Evolutionary conservation across 2,888 invertebrate genomes (phyloP).

Genomic region (Cloeon dipterum): DNA sequence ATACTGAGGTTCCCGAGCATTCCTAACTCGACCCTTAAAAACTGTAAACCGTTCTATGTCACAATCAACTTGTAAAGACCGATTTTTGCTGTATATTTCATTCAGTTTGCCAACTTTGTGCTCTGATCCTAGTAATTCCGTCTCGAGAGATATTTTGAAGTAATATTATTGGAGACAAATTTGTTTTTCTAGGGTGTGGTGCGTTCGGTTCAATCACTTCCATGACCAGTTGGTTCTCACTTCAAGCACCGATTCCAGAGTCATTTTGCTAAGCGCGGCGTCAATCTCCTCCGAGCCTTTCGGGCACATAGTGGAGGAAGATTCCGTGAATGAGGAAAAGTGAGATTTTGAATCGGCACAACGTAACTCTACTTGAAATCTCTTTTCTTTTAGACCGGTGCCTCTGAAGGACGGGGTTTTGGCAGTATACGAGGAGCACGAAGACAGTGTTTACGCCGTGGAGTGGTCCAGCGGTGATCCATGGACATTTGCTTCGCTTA

Average conservation of each 20-base stretch:
- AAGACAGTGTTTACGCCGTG: constrained; percentile 91
- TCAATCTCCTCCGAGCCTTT: constrained; percentile 68
- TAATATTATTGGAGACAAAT: constrained; percentile 9
- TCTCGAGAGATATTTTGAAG: too few species aligned
- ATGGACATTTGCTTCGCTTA: constrained; percentile 97
- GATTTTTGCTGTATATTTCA: too few species aligned
- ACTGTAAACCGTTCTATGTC: too few species aligned
- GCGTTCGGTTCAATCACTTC: constrained; percentile 82
- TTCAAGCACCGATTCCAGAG: constrained; percentile 85
- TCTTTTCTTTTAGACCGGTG: background rate
- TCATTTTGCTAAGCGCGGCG: constrained; percentile 66
- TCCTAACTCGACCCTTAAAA: too few species aligned
- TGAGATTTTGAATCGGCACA: constrained; percentile 11
- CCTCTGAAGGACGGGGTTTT: constrained; percentile 52
- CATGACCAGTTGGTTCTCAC: constrained; percentile 90
- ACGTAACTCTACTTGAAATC: too few species aligned
- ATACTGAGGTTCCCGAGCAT: too few species aligned
- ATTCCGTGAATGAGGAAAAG: constrained; percentile 25
- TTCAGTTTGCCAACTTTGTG: too few species aligned
- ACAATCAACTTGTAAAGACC: too few species aligned
- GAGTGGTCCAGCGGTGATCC: constrained; percentile 97
- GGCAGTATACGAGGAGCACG: constrained; percentile 86
- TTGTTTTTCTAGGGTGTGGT: constrained; percentile 90
- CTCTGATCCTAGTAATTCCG: too few species aligned
- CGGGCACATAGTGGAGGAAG: constrained; percentile 26